Conservation (phyloP, 2,888 invertebrate species). For the Buathra laborator region DNA sequence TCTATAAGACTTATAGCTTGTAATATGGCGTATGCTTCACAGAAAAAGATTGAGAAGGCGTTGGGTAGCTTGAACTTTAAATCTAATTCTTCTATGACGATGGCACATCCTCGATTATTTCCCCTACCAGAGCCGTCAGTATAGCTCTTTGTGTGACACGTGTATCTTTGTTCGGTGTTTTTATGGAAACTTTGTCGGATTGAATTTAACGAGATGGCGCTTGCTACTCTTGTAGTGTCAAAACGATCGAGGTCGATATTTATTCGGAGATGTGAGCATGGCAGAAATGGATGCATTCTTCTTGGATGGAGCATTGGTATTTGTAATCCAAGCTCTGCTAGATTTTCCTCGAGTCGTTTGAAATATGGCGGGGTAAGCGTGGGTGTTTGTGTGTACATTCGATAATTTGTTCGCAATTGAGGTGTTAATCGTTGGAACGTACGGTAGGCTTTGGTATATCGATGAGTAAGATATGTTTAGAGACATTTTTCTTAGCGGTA, state of each 20-base stretch:
- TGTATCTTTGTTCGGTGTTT: neutral
- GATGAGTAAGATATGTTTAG: too few relatives aligned
- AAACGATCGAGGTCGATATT: neutral
- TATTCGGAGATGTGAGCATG: neutral
- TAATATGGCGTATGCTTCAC: slow-evolving; percentile 30
- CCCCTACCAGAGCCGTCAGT: slow-evolving; percentile 11
- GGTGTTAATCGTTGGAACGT: too few relatives aligned
- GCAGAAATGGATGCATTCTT: neutral
- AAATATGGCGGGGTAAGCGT: too few relatives aligned
- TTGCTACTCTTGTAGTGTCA: neutral
- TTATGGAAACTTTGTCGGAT: slow-evolving; percentile 23
- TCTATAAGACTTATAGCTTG: slow-evolving; percentile 38
- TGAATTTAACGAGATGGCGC: neutral
- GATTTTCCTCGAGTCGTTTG: slow-evolving; percentile 5
- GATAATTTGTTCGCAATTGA: too few relatives aligned
- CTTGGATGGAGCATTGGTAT: slow-evolving; percentile 14
- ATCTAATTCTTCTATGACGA: neutral
- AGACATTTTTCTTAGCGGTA: too few relatives aligned
- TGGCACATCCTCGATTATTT: slow-evolving; percentile 21
- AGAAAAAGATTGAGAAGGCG: slow-evolving; percentile 25
- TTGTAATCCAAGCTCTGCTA: neutral
- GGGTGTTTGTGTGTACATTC: too few relatives aligned
- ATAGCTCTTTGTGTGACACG: neutral
- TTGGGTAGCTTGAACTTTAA: neutral
- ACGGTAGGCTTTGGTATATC: too few relatives aligned